A percentile compares a stretch with the other conserved stretches of the same genome.
Conservation (phyloP, 2,888 invertebrate species). For the Gastracanthus pulcherrimus region DNA sequence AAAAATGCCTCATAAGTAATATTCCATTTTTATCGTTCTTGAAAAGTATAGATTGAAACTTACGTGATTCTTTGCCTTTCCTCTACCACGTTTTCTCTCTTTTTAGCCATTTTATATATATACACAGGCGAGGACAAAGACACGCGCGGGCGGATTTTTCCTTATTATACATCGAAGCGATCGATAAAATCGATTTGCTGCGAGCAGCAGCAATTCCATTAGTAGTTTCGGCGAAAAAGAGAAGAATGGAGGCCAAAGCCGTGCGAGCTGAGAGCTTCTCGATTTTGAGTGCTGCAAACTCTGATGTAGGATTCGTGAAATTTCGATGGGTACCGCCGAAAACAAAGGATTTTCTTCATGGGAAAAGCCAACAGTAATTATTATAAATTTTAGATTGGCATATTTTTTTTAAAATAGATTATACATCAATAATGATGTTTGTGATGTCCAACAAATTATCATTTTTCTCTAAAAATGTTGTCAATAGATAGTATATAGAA, state of each 20-base stretch:
- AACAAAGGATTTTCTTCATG: not conserved
- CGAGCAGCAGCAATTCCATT: slow-evolving; percentile 43
- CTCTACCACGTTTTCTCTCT: not conserved
- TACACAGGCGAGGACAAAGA: not conserved
- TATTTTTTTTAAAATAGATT: too few species aligned
- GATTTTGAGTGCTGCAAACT: not conserved
- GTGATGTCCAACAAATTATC: too few species aligned
- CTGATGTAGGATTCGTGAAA: not conserved
- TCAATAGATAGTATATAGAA: too few species aligned
- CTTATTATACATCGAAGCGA: slow-evolving; percentile 20
- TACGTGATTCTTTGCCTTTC: not conserved
- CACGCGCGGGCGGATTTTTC: not conserved
- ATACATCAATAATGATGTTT: too few species aligned
- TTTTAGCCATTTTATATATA: not conserved
- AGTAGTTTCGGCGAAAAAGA: slow-evolving; percentile 33
- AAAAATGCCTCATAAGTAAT: not conserved
- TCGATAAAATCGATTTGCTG: slow-evolving; percentile 39
- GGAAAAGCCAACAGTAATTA: too few species aligned
- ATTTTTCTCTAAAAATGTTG: too few species aligned
- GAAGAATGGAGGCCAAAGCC: slow-evolving; percentile 10
- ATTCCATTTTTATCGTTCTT: not conserved
- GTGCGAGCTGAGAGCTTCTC: not conserved
- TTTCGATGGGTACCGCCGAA: not conserved
- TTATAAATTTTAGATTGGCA: too few species aligned
- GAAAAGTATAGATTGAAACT: too few species aligned